These are phyloP conservation scores for Enteromius unitaeniatus DNA, from an alignment of 2,797 vertebrate species.

Conservation along the genomic window DNA sequence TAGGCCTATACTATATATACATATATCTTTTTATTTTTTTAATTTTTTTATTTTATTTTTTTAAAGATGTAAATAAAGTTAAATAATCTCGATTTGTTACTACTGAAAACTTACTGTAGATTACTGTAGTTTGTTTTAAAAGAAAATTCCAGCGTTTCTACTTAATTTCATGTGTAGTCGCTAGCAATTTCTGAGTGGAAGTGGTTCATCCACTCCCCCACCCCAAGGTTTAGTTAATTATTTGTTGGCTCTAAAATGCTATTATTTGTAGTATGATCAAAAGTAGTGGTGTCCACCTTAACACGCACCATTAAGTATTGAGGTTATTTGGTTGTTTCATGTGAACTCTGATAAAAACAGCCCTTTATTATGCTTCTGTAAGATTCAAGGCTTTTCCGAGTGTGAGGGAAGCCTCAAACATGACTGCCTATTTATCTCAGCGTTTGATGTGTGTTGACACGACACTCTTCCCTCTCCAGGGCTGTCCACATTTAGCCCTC, in stretches of 20 bases:
- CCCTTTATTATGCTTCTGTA: neutral
- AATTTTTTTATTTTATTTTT: too few species aligned
- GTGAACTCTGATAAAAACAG: neutral
- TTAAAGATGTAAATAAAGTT: too few species aligned
- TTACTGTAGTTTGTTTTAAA: neutral
- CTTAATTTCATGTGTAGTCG: neutral
- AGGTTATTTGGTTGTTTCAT: neutral
- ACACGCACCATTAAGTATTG: neutral
- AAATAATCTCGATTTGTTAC: neutral
- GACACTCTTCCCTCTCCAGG: constrained; percentile 47
- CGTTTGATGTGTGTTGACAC: constrained; percentile 56
- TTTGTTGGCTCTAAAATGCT: neutral
- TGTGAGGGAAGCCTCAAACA: neutral
- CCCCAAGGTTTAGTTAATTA: neutral
- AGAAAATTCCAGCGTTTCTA: neutral
- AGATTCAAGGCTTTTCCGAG: neutral
- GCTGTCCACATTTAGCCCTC: constrained; percentile 31
- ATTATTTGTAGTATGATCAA: neutral
- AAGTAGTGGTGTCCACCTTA: too few species aligned
- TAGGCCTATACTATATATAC: neutral
- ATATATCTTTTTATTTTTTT: too few species aligned
- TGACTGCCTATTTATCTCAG: neutral
- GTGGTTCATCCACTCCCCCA: neutral
- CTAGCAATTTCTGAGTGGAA: neutral
- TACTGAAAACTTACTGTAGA: neutral